Conservation (phyloP, 2,113 vertebrate species). For the Embiotoca jacksoni region DNA sequence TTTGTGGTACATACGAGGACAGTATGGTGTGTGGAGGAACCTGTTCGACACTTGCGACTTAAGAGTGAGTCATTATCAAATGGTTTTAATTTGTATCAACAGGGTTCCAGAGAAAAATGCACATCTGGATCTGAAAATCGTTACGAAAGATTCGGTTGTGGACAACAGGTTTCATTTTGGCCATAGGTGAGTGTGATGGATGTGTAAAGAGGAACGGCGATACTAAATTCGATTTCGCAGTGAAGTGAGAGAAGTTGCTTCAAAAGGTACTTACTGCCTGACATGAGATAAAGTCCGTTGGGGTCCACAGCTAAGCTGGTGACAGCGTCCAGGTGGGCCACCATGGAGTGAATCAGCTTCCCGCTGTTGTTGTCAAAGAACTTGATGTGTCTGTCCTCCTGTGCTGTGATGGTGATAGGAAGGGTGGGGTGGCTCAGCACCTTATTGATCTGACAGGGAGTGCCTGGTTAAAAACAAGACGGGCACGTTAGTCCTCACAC, state of each 20-base stretch:
- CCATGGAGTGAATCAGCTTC: slow-evolving; percentile 98
- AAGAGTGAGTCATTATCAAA: too few relatives aligned
- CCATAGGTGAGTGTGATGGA: background rate
- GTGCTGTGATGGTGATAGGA: slow-evolving; percentile 97
- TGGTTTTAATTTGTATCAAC: too few relatives aligned
- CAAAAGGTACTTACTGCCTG: slow-evolving; percentile 93
- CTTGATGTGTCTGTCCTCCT: slow-evolving; percentile 97
- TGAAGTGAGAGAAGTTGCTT: background rate
- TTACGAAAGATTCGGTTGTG: too few relatives aligned
- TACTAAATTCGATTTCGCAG: background rate
- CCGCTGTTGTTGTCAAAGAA: slow-evolving; percentile 99
- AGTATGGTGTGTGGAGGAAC: too few relatives aligned
- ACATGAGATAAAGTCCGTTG: slow-evolving; percentile 99
- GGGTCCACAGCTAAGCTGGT: slow-evolving; percentile 98
- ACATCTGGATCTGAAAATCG: too few relatives aligned
- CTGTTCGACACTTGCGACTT: too few relatives aligned
- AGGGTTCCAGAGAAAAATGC: too few relatives aligned
- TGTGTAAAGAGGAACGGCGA: background rate
- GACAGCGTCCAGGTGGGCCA: slow-evolving; percentile 98
- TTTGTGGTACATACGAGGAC: too few relatives aligned
- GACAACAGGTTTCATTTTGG: too few relatives aligned
- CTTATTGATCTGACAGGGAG: slow-evolving; percentile 95
- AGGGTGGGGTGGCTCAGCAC: slow-evolving; percentile 99
- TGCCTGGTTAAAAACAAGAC: slow-evolving; percentile 66
- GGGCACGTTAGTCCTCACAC: background rate